phyloP scores from a whole-genome alignment of 2,113 vertebrate species.

The Hypanus sabinus region DNA sequence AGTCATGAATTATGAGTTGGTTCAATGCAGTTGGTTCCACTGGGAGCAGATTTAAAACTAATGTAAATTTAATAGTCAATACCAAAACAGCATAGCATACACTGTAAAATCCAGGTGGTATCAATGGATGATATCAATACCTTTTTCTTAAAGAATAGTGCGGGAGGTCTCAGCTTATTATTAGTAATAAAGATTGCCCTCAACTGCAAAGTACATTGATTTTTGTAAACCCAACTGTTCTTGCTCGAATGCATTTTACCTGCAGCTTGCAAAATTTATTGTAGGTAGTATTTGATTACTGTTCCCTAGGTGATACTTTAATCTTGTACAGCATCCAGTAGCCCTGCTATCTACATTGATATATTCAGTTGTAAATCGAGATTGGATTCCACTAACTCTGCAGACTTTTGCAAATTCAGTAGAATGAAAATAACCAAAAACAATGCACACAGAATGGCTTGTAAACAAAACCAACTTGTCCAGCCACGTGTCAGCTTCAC shows the following conservation, averaged over 20 bases:
- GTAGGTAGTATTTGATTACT: constrained; percentile 2
- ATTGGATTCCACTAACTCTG: not conserved
- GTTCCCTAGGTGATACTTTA: not conserved
- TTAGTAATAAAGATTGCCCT: constrained; percentile 19
- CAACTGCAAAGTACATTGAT: constrained; percentile 9
- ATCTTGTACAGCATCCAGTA: not conserved
- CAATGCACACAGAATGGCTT: too few relatives aligned
- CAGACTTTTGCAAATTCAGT: not conserved
- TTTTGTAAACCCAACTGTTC: not conserved
- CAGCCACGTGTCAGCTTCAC: not conserved
- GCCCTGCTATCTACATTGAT: too few relatives aligned
- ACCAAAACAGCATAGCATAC: not conserved
- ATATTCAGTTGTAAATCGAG: not conserved
- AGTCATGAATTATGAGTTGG: not conserved
- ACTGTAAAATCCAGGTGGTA: not conserved
- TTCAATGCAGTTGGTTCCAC: not conserved
- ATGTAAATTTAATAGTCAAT: constrained; percentile 10
- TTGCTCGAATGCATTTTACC: constrained; percentile 4
- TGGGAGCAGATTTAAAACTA: constrained; percentile 8
- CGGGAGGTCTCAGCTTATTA: not conserved
- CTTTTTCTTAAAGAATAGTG: not conserved
- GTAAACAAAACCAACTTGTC: too few relatives aligned
- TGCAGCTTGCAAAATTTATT: not conserved
- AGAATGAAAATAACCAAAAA: not conserved
- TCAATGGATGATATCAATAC: not conserved